Evolutionary conservation across 2,113 vertebrate genomes (phyloP), one percentile per base, ranked within the genome.

Genomic region (Recurvirostra avosetta): DNA sequence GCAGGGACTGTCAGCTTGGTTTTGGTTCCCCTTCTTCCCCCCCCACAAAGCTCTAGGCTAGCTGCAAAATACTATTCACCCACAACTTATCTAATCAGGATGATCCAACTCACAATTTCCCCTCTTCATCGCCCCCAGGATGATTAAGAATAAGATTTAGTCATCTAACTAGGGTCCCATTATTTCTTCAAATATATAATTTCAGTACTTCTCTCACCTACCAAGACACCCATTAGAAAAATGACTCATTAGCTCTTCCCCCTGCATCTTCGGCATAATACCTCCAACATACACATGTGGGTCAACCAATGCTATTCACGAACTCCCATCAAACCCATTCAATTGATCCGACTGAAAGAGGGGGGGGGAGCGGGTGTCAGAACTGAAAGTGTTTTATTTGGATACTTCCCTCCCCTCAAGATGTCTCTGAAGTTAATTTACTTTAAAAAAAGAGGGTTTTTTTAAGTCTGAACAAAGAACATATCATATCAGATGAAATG

Each of bases 141-240:
- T 96, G 92, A 97, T 94, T 95, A 96, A 96, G 80, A 94, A 52
- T 59, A 78, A 71, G 65, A 86, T 96, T 94, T 93, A 94, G 92
- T 96, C 95, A 96, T 83, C 92, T 61, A 96, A 88, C 66, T n/a
- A 90, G 58, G 66, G 67, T 14, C 77, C 86, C 43, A 89, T 97
- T 96, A 95, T 88, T 95, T 53, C 84, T 90, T 96, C 88, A 92
- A 82, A 76, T 32, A 36, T 20, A 9, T 89, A 10, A 89, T 94
- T 94, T 87, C 40, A 18, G 66, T n/a, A n/a, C 71, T 73, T 94
- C 84, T 78, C 91, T 92, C 94, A 94, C 92, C 94, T 90, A 84
- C 80, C 1, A 3, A 94, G 95, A 70, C 26, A 85, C 15, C 83
- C 90, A 92, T 94, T 94, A 96, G 78, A 74, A 67, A 92, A 90